Percentiles rank a stretch among this genome's conserved stretches.
These are phyloP conservation scores for Dinomys branickii DNA, from an alignment of 2,113 vertebrate genomes.

Conservation along the genomic window DNA sequence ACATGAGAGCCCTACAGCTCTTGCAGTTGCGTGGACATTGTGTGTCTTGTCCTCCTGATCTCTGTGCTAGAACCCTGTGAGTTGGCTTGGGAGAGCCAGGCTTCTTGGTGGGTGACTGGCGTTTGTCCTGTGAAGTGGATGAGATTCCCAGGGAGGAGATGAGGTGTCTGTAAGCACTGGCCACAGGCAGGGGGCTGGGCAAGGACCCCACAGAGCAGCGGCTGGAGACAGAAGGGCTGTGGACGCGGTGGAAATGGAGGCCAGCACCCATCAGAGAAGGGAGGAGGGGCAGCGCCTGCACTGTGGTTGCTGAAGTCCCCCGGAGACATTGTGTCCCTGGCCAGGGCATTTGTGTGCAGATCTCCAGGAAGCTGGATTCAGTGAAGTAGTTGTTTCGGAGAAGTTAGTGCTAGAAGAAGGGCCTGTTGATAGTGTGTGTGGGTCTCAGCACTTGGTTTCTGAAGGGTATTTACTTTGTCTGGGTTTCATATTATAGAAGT, in stretches of 20 bases:
- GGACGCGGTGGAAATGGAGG: accelerated
- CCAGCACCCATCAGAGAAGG: not conserved
- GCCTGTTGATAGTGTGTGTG: not conserved
- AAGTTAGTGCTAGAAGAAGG: not conserved
- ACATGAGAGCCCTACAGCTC: not conserved
- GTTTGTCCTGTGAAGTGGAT: not conserved
- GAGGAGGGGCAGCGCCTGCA: not conserved
- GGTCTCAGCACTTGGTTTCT: not conserved
- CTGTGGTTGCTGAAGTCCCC: not conserved
- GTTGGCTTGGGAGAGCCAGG: not conserved
- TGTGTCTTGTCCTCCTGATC: not conserved
- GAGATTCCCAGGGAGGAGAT: not conserved
- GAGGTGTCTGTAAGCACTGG: not conserved
- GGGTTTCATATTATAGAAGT: not conserved
- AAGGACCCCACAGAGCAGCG: not conserved
- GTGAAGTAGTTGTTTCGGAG: not conserved
- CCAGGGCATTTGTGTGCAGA: not conserved
- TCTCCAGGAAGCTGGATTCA: not conserved
- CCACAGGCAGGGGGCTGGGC: not conserved
- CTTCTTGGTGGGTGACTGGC: not conserved
- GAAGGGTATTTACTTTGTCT: not conserved
- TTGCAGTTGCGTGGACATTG: not conserved
- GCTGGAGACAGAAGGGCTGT: not conserved
- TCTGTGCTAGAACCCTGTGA: not conserved
- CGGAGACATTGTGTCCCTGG: not conserved